A percentile compares a stretch with the other conserved stretches of the same genome.
Evolutionary conservation across 2,888 invertebrate genomes (phyloP).

Genomic region (Hipparchia sbordonii): DNA sequence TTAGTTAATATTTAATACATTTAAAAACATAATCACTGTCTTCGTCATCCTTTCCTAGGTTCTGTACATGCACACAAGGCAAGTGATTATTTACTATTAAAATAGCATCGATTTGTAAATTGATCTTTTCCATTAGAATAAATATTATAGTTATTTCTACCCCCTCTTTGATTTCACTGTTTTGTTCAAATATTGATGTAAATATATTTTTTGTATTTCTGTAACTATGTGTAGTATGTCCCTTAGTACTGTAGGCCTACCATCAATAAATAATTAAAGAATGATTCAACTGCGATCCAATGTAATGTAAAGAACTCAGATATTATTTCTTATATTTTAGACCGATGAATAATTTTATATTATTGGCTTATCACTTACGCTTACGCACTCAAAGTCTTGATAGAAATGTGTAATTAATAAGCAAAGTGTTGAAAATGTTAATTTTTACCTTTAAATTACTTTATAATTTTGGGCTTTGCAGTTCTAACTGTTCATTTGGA

Average conservation of each 20-base stretch:
- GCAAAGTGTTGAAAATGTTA: too few species aligned
- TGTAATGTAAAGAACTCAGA: background rate
- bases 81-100: conserved; percentile 9
- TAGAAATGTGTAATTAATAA: too few species aligned
- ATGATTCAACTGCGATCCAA: background rate
- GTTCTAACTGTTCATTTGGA: background rate
- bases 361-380: too few species aligned
- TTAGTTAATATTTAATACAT: background rate
- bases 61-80: background rate
- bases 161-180: conserved; percentile 5
- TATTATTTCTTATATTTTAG: background rate
- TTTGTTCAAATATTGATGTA: conserved; percentile 19
- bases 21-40: background rate
- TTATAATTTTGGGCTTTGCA: background rate
- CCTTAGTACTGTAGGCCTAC: conserved; percentile 7
- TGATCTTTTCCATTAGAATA: conserved; percentile 13
- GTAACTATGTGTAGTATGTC: conserved; percentile 5
- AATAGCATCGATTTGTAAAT: conserved; percentile 33
- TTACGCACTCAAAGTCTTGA: too few species aligned
- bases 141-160: background rate
- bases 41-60: background rate
- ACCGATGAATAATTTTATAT: too few species aligned
- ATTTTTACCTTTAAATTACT: background rate
- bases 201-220: conserved; percentile 13
- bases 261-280: background rate